Base-by-base conservation (phyloP, 2,113 vertebrate genomes). In the Centropristis striata region DNA sequence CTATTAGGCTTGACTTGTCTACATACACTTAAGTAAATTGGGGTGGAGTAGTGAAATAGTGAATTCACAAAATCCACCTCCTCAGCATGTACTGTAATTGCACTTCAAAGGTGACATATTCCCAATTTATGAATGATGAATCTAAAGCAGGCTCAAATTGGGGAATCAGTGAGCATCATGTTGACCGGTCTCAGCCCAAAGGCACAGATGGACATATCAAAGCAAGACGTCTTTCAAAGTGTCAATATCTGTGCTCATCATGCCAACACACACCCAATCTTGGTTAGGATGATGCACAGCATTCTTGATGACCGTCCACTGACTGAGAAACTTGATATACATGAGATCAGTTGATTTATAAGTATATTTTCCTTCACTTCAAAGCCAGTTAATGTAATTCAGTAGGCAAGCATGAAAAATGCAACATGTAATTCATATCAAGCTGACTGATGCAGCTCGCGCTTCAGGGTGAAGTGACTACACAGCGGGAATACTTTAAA, bases 181-280 rank as follows among this genome's bases (percentile, higher is more conserved):
- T 90, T 90, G 91, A 92, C 88, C 77, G 41, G 78, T 66, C 53
- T 78, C 80, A 82, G 89, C 89, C 91, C 74, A 78, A 66, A 89
- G 86, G 93, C 91, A 87, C 8, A 75, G 71, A 92, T 76, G 80
- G 79, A 90, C 86, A 84, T 89, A 92, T 92, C 91, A 92, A 92
- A 94, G 92, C 83, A 74, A 90, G 83, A 90, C 57, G 85, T 91
- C 84, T 88, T 75, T 83, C 71, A 61, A 76, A 75, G 83, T 91
- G 85, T 91, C 91, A 83, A 93, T 93, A 93, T 86, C 73, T 83
- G 75, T 51, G 76, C 68, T 75, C 71, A 86, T 90, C 80, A 74
- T 46, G 59, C 37, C 73, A 71, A 66, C 59, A 61, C 78, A 50
- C 15, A 46, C 71, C 63, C 78, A 61, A 23, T 68, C 58, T 70